Conservation (phyloP, 2,113 vertebrate genomes). For the Chloropsis cyanopogon region DNA sequence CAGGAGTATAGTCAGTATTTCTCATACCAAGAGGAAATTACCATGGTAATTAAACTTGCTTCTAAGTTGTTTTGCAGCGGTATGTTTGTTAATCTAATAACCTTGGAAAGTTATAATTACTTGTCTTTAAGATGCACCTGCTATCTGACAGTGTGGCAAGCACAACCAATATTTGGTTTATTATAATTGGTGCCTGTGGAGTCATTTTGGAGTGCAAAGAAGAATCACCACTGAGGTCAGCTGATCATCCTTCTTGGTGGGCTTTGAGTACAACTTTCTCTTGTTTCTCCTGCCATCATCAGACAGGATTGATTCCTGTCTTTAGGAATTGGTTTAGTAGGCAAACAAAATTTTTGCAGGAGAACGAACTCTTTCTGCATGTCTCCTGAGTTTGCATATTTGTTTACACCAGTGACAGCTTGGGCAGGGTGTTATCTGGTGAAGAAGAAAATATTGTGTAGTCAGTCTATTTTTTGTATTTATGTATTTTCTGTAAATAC, state of each 20-base stretch:
- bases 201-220: not conserved
- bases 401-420: not conserved
- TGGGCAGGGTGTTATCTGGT: not conserved
- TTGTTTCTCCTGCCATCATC: not conserved
- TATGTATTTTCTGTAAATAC: not conserved
- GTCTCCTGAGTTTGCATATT: not conserved
- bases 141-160: not conserved
- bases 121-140: not conserved
- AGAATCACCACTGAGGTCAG: not conserved
- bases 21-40: constrained; percentile 26
- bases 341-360: not conserved
- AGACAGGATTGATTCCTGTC: not conserved
- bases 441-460: not conserved
- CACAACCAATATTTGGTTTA: not conserved
- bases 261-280: not conserved
- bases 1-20: not conserved
- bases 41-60: not conserved
- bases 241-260: not conserved
- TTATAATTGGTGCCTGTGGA: not conserved
- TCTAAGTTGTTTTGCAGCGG: not conserved
- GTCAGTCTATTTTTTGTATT: not conserved
- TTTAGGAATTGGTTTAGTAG: not conserved
- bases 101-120: not conserved
- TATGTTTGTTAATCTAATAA: constrained; percentile 7
- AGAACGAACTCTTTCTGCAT: not conserved